Base-by-base conservation (phyloP, 1,140 invertebrate species). In the Eulimnadia texana region DNA sequence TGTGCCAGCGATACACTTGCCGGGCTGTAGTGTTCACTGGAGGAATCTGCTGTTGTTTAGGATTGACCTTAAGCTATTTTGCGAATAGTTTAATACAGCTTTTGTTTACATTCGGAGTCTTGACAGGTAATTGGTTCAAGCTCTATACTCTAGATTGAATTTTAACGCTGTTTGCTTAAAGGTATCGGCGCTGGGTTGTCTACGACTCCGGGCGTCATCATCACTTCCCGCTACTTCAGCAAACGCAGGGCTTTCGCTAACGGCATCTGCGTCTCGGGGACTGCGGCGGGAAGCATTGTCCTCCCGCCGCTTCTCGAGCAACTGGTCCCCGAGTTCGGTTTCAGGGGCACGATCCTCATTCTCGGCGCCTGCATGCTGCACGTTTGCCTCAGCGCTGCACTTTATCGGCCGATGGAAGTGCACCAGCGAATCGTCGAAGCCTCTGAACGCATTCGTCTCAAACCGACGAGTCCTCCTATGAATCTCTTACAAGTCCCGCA, bases 201-300 rank as follows among this genome's bases (percentile, higher is more conserved):
- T 1, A 87, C 85, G 10, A 87, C 84, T 2, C 84, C 85, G 0
- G 85, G 85, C 0, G 84, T 88, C 29, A 82, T 87, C 1, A 83
- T 88, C 50, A 84, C 86, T 0, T 86, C 84, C 0, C 82, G 85
- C 55, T 88, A 88, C 66, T 88, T 88, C 64, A 82, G 86, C 63
- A 85, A 84, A 66, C 84, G 85, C 69, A 81, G 85, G 20, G 84
- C 85, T 0, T 64, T 87, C 62, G 85, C 85, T 0, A 88, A 87
- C 65, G 85, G 85, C 0, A 82, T 88, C 65, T 86, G 84, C 66
- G 83, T 87, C 29, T 86, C 85, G 19, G 85, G 86, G 11, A 88
- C 85, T 11, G 84, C 85, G 1, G 82, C 84, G 1, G 86, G 86
- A 1, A 84, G 84, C 67, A 86, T 88, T 65, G 78, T 87, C 1